Conservation (phyloP, 1,140 invertebrate genomes). For the Meloidogyne exigua region DNA sequence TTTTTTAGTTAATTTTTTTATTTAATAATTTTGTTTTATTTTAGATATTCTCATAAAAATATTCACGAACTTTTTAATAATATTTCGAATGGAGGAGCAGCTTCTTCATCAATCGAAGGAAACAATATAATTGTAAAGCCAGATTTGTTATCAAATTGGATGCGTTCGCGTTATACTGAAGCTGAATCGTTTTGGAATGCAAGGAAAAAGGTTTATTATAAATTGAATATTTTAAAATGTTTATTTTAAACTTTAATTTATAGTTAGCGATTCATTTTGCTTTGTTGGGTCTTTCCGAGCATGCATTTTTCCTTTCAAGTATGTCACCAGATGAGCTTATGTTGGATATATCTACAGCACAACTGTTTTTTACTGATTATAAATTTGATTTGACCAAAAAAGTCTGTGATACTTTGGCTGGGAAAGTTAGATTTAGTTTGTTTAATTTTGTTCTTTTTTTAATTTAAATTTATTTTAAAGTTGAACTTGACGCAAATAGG, state of each 20-base stretch:
- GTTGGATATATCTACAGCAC: constrained; percentile 33
- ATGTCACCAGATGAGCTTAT: constrained; percentile 29
- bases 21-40: neutral
- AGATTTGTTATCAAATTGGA: constrained; percentile 33
- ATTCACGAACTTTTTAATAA: constrained; percentile 32
- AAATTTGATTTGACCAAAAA: constrained; percentile 38
- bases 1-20: neutral
- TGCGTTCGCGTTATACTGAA: constrained; percentile 21
- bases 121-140: constrained; percentile 22
- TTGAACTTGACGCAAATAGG: constrained; percentile 41
- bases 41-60: constrained; percentile 32
- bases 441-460: neutral
- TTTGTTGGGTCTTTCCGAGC: constrained; percentile 28
- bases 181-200: constrained; percentile 26
- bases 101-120: neutral
- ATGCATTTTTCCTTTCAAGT: constrained; percentile 31
- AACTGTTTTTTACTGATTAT: constrained; percentile 36
- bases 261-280: constrained; percentile 36
- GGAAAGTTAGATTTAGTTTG: constrained; percentile 30
- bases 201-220: constrained; percentile 27
- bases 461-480: constrained; percentile 18
- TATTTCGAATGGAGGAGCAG: constrained; percentile 21
- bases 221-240: neutral
- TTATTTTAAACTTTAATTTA: constrained; percentile 6
- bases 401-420: constrained; percentile 26